Evolutionary conservation across 2,113 vertebrate species (phyloP), one percentile per base, ranked within the genome.

Genomic region (Rhea americana): DNA sequence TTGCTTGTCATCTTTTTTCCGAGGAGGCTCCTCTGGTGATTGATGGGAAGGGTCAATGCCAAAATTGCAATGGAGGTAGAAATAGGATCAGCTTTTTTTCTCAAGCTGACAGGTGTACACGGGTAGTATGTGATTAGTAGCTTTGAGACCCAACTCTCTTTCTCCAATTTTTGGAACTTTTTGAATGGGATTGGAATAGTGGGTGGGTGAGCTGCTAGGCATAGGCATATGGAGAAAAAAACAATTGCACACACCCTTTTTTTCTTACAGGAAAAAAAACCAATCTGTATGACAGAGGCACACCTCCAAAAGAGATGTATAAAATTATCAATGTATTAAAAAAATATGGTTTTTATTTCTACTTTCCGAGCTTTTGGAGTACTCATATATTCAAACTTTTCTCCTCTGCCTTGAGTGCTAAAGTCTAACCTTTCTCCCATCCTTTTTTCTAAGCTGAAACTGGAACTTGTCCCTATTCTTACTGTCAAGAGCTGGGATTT

Each of bases 381-480:
- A 73, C 19, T 19, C n/a, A 25, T 9, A 13, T 50, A 73, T 90
- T 76, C 53, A 82, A 71, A 51, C 22, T 86, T 51, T 11, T 26
- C 4, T 85, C 16, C 15, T 77, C 16, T 58, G 9, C 5, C 0
- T 79, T 72, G 10, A 90, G 9, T 43, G 8, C 21, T 51, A 7
- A 21, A 72, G 37, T 48, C 7, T 11, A 75, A 15, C 6, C 1
- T 65, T 89, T 87, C 75, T 73, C 6, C 4, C 13, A 24, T 53
- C 6, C 4, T 37, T 4, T 74, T 11, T n/a, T 45, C 47, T 3
- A 14, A 66, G 24, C 39, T 0, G 0, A 74, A 68, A 11, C 25
- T 82, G 65, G 26, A 74, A 63, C 80, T 75, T 66, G 16, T n/a
- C 41, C 5, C 25, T 71, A 50, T 16, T 91, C 3, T 8, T 41